These are phyloP conservation scores for Chaetodon trifascialis DNA, from an alignment of 2,113 vertebrate genomes.

Conservation along the genomic window DNA sequence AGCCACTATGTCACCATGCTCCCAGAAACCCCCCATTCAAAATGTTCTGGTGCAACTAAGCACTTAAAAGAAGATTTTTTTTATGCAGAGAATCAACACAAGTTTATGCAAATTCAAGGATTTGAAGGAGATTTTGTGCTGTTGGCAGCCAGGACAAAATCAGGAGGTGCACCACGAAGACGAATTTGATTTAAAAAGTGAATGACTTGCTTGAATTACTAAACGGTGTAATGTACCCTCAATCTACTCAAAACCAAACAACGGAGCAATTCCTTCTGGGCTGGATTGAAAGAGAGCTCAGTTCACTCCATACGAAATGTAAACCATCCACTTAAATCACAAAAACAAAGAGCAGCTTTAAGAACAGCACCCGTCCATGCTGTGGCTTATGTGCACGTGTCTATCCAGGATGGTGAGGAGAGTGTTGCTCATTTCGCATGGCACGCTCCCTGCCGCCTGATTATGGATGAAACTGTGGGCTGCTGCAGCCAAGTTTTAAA, in stretches of 20 bases:
- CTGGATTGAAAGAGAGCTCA: slow-evolving; percentile 3
- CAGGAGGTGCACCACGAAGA: not conserved
- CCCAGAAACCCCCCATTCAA: too few relatives aligned
- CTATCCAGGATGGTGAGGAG: not conserved
- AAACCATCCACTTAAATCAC: slow-evolving; percentile 55
- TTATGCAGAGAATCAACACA: not conserved
- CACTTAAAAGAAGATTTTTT: too few relatives aligned
- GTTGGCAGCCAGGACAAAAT: not conserved
- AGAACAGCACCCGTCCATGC: not conserved
- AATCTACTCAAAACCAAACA: slow-evolving; percentile 55
- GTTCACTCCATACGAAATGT: slow-evolving; percentile 43
- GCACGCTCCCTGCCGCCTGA: slow-evolving; percentile 41
- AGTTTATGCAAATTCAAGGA: not conserved
- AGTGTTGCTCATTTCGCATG: slow-evolving; percentile 37
- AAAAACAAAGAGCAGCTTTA: slow-evolving; percentile 46
- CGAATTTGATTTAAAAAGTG: slow-evolving; percentile 13
- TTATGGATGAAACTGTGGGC: slow-evolving; percentile 34
- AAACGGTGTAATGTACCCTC: slow-evolving; percentile 31
- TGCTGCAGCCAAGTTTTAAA: slow-evolving; percentile 52
- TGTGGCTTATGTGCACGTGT: not conserved
- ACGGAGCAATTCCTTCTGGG: slow-evolving; percentile 31
- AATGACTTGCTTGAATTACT: slow-evolving; percentile 40
- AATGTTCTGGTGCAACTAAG: not conserved
- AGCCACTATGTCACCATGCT: not conserved
- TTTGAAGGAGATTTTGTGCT: not conserved